phyloP scores from a whole-genome alignment of 2,113 vertebrate species.

The Trochalopteron elliotii region DNA sequence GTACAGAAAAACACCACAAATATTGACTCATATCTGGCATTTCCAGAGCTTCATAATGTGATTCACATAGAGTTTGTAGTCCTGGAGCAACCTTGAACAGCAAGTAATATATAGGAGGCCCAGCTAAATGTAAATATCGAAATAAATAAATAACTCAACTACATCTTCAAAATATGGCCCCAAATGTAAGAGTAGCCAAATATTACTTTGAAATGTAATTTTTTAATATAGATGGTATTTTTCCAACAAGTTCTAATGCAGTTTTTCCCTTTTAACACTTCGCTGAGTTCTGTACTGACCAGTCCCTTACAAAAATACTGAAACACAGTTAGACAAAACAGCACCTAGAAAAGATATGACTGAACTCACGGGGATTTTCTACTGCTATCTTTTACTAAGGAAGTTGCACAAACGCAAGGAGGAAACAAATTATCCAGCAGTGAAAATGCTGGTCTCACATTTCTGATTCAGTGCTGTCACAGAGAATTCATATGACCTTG shows the following conservation, averaged over 20 bases:
- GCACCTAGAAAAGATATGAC: neutral
- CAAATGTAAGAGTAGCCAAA: neutral
- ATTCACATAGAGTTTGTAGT: neutral
- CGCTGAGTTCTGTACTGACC: neutral
- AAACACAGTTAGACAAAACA: neutral
- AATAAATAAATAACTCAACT: neutral
- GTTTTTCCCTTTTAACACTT: neutral
- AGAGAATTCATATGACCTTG: neutral
- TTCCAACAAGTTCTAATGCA: neutral
- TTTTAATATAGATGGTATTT: neutral
- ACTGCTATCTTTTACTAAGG: neutral
- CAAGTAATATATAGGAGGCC: neutral
- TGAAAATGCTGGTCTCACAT: neutral
- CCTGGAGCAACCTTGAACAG: neutral
- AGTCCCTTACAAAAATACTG: neutral
- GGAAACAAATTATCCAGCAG: neutral
- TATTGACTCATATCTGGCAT: constrained; percentile 49
- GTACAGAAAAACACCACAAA: constrained; percentile 36
- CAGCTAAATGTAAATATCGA: neutral
- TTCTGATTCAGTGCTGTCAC: neutral
- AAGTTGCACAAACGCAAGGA: neutral
- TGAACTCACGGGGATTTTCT: neutral
- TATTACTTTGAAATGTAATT: neutral
- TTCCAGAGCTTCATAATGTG: constrained; percentile 23
- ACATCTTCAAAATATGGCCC: neutral